Evolutionary conservation across 2,797 vertebrate species (phyloP), one percentile per base, ranked within the genome.

Genomic region (Oophaga sylvatica): DNA sequence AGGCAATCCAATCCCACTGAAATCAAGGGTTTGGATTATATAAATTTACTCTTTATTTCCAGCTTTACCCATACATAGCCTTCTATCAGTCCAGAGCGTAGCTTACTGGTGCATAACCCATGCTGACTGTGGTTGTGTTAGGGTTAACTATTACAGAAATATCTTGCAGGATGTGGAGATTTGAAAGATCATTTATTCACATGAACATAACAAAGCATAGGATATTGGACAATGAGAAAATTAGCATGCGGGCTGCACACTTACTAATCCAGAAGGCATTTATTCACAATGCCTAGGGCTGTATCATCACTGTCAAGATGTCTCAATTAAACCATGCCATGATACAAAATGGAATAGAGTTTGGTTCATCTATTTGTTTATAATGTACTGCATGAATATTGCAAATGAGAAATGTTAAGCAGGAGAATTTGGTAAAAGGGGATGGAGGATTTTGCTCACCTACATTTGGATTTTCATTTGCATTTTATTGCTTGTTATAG

Each of bases 401-500:
- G 59, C 26, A 76, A 17, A 84, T 73, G 31, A 45, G 62, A 16
- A 75, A 62, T 62, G 31, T n/a, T 62, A 48, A 53, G 71, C 60
- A n/a, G 71, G n/a, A 76, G 20, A 73, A 83, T 73, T 31, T 22
- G 57, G 81, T n/a, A 26, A 60, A 62, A 83, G 10, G 8, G 57
- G 22, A 76, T 48, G 45, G 57, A 57, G 65, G 31, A 26, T 80
- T 82, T 60, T n/a, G 12, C 71, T 75, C 67, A 57, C 22, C 70
- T 84, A 60, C 31, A 76, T 84, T 83, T 70, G 45, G 41, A 62
- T 45, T 41, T 22, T 76, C 15, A 81, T 75, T 87, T 81, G 57
- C 35, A 81, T 81, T 80, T 71, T 57, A 87, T 57, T 81, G 85
- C 31, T 81, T 87, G 71, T 53, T 85, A 16, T 26, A n/a, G n/a